Evolutionary conservation across 2,888 invertebrate genomes (phyloP).

Genomic region (Palloptera scutellata): DNA sequence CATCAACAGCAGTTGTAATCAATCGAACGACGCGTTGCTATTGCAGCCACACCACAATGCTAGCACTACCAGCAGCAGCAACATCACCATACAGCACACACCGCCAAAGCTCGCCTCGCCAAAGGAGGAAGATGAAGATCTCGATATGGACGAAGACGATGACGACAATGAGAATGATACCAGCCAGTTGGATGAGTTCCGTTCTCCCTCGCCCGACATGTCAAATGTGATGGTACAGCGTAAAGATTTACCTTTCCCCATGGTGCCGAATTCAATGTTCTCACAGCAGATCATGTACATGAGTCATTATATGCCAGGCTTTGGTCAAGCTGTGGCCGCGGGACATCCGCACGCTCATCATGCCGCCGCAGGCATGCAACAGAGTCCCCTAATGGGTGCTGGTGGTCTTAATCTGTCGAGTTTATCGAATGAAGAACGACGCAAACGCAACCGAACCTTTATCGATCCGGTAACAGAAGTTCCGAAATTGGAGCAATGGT

Average conservation of each 20-base stretch:
- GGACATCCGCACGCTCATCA: slow-evolving; percentile 60
- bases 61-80: slow-evolving; percentile 36
- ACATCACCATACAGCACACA: slow-evolving; percentile 40
- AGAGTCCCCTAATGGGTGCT: slow-evolving; percentile 59
- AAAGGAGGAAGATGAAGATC: slow-evolving; percentile 60
- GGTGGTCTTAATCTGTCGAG: slow-evolving; percentile 72
- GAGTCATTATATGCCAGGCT: slow-evolving; percentile 83
- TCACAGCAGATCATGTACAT: slow-evolving; percentile 91
- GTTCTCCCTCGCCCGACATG: slow-evolving; percentile 59
- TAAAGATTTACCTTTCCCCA: slow-evolving; percentile 77
- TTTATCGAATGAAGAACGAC: slow-evolving; percentile 81
- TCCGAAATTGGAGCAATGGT: slow-evolving; percentile 93
- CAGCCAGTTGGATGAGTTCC: slow-evolving; percentile 62
- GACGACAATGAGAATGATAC: slow-evolving; percentile 62
- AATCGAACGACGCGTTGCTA: slow-evolving; percentile 46
- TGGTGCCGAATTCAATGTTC: slow-evolving; percentile 88
- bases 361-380: slow-evolving; percentile 59
- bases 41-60: slow-evolving; percentile 40
- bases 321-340: slow-evolving; percentile 65
- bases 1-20: slow-evolving; percentile 44
- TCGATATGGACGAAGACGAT: slow-evolving; percentile 62
- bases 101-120: slow-evolving; percentile 48
- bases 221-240: slow-evolving; percentile 53
- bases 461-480: slow-evolving; percentile 99
- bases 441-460: slow-evolving; percentile 96